Evolutionary conservation across 2,888 invertebrate species (phyloP), one percentile per base, ranked within the genome.

Genomic region (Myopa testacea): DNA sequence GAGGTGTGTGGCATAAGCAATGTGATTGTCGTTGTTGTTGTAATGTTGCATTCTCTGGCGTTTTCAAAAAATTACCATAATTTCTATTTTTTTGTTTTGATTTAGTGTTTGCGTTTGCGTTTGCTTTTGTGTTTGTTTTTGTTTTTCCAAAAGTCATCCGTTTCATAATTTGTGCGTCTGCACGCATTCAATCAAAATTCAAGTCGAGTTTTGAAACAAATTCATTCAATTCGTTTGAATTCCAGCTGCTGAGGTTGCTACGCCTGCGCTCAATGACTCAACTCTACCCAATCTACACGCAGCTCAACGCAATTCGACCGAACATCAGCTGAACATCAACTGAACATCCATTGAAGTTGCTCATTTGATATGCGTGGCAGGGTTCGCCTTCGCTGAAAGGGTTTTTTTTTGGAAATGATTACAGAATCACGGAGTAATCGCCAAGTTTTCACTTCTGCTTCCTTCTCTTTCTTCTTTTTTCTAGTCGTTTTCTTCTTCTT

Each of bases 161-260:
- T 67, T 75, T 67, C 67, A 75, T 75, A 75, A 75, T 67, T 68
- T 75, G 67, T 75, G 75, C 67, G 55, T 75, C 67, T 67, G 75
- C 75, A 75, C 68, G 75, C 75, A 38, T 67, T 75, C 75, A 67
- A 67, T 75, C 67, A 75, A 58, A 52, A 75, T 75, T 75, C 75
- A 67, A 67, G 55, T 67, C 67, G 37, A 67, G 65, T 65, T 65
- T 52, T 8, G 50, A 26, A 37, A 34, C 19, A 34, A 50, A 65
- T 37, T 63, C 45, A 19, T 52, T 75, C 55, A 55, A 55, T 75
- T 55, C 55, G 38, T n/a, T 67, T 75, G 38, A 38, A n/a, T 67
- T 75, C 65, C 75, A 75, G 68, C 75, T 52, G 67, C 67, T 67
- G 75, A 6, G 1, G 45, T 45, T 45, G 45, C 7, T 45, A 6